Evolutionary conservation across 1,140 invertebrate genomes (phyloP).

Genomic region (Drepana arcuata): DNA sequence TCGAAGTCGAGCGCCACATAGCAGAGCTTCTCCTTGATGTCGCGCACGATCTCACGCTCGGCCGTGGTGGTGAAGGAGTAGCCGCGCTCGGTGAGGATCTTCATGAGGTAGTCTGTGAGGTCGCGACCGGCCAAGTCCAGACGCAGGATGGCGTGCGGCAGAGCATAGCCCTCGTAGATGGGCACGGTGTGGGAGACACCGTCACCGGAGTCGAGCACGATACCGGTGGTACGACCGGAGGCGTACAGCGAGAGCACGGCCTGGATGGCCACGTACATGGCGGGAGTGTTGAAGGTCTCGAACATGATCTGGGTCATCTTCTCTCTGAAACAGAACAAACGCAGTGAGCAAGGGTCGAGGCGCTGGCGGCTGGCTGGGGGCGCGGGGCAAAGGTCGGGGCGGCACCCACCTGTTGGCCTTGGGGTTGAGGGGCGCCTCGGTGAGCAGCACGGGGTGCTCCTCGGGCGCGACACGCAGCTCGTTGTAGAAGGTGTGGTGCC

Average conservation of each 20-base stretch:
- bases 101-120: conserved; percentile 92
- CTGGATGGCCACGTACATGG: conserved; percentile 93
- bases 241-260: conserved; percentile 88
- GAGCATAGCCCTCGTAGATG: conserved; percentile 90
- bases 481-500: conserved; percentile 89
- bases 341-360: conserved; percentile 4
- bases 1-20: conserved; percentile 95
- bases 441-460: conserved; percentile 93
- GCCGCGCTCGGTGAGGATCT: conserved; percentile 91
- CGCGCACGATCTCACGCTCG: conserved; percentile 92
- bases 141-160: conserved; percentile 90
- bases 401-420: conserved; percentile 81
- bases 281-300: conserved; percentile 85
- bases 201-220: conserved; percentile 90
- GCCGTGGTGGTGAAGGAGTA: conserved; percentile 89
- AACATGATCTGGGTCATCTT: conserved; percentile 87
- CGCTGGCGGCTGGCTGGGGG: not conserved
- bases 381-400: not conserved
- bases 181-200: conserved; percentile 92
- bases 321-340: conserved; percentile 65
- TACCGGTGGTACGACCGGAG: conserved; percentile 93
- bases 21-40: conserved; percentile 95
- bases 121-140: conserved; percentile 91
- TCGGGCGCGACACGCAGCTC: conserved; percentile 93
- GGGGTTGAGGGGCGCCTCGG: conserved; percentile 93